phyloP scores from a whole-genome alignment of 2,888 invertebrate species.

The Phalera bucephala region DNA sequence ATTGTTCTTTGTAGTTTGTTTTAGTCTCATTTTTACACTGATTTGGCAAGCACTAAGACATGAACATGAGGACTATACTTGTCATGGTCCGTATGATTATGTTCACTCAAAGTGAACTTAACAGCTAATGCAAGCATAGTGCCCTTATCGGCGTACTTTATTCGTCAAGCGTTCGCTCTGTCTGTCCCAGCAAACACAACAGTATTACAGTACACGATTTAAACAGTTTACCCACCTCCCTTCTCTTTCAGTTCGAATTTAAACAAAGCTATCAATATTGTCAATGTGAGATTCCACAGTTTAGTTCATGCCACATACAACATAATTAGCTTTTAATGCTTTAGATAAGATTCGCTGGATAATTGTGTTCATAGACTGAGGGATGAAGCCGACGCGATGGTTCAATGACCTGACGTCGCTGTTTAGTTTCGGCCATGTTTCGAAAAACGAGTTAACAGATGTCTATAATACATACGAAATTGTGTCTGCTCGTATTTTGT shows the following conservation, averaged over 20 bases:
- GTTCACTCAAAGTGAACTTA: too few species aligned
- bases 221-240: conserved; percentile 16
- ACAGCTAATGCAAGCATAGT: too few species aligned
- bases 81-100: too few species aligned
- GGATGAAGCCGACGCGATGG: conserved; percentile 35
- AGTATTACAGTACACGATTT: conserved; percentile 27
- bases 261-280: conserved; percentile 42
- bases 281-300: conserved; percentile 63
- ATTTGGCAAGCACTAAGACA: too few species aligned
- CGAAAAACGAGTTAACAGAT: conserved; percentile 28
- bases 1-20: too few species aligned
- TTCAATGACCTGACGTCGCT: conserved; percentile 24
- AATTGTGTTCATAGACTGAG: conserved; percentile 82
- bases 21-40: too few species aligned
- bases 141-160: too few species aligned
- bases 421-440: conserved; percentile 32
- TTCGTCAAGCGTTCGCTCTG: too few species aligned
- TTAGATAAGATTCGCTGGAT: conserved; percentile 80
- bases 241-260: conserved; percentile 19
- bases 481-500: conserved; percentile 57
- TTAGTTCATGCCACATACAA: conserved; percentile 78
- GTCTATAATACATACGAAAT: conserved; percentile 25
- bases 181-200: conserved; percentile 13
- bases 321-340: conserved; percentile 80
- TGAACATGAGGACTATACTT: too few species aligned